These are phyloP conservation scores for Pseudococcus viburni DNA, from an alignment of 2,888 invertebrate genomes.

Conservation along the genomic window DNA sequence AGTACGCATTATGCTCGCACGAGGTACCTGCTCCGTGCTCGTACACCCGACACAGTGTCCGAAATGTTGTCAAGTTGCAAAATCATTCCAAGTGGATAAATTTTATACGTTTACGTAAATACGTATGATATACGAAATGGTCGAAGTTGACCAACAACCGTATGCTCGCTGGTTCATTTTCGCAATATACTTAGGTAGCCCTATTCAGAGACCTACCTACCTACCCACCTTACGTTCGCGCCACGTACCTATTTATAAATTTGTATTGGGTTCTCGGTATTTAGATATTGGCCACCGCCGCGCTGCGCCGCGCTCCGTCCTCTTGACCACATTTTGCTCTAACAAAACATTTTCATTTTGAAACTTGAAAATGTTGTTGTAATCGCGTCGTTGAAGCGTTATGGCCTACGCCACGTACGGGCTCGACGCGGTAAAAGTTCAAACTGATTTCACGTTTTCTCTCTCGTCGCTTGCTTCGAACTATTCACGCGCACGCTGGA, in stretches of 20 bases:
- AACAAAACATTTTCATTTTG: conserved; percentile 14
- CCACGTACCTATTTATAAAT: background rate
- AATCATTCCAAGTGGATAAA: background rate
- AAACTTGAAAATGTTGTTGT: conserved; percentile 1
- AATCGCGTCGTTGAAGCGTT: conserved; percentile 11
- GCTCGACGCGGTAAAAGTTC: background rate
- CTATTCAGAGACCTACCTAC: background rate
- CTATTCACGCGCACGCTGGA: background rate
- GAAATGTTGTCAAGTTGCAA: background rate
- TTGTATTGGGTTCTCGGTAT: background rate
- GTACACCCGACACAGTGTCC: background rate
- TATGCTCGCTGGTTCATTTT: background rate
- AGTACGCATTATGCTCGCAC: background rate
- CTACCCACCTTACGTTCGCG: no score
- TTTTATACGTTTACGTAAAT: background rate
- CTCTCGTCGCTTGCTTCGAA: background rate
- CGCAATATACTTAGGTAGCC: no score
- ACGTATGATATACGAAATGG: background rate
- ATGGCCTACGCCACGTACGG: background rate
- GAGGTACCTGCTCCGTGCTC: background rate
- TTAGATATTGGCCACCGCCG: background rate
- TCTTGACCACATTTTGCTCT: background rate
- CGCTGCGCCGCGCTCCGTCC: background rate
- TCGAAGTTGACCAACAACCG: background rate
- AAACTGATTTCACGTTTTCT: conserved; percentile 2